Percentiles rank a stretch among this genome's conserved stretches.
These are phyloP conservation scores for Liasis olivaceus DNA, from an alignment of 2,797 vertebrate species.

Conservation along the genomic window DNA sequence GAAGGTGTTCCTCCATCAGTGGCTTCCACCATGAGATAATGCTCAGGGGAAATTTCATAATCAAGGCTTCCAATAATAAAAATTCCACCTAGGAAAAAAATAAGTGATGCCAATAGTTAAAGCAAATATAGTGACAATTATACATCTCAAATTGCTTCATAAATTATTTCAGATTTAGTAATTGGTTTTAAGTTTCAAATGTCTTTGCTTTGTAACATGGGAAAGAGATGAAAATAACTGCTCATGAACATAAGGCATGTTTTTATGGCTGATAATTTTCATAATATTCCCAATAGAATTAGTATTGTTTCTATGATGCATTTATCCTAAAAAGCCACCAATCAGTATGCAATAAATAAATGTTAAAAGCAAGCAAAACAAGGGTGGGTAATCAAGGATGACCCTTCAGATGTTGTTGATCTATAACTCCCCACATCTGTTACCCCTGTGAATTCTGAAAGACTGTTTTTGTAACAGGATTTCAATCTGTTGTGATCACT, in stretches of 20 bases:
- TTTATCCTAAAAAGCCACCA: not conserved
- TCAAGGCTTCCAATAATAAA: slow-evolving; percentile 91
- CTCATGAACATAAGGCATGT: not conserved
- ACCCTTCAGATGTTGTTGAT: not conserved
- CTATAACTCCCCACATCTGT: not conserved
- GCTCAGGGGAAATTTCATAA: slow-evolving; percentile 89
- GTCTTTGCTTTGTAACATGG: not conserved
- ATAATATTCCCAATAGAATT: not conserved
- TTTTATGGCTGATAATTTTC: not conserved
- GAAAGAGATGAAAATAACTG: not conserved
- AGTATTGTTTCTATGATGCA: not conserved
- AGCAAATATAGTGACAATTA: not conserved
- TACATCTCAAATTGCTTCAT: not conserved
- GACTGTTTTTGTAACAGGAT: not conserved
- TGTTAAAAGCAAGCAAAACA: not conserved
- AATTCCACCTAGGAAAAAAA: slow-evolving; percentile 80
- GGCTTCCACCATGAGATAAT: slow-evolving; percentile 94
- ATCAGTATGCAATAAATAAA: not conserved
- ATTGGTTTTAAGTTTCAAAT: not conserved
- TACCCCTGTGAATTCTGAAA: not conserved
- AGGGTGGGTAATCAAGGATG: not conserved
- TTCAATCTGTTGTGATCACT: not conserved
- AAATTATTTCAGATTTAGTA: not conserved
- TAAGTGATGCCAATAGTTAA: not conserved
- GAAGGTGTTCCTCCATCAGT: slow-evolving; percentile 91